These are phyloP conservation scores for Beris morrisii DNA, from an alignment of 2,888 invertebrate species.

Conservation along the genomic window DNA sequence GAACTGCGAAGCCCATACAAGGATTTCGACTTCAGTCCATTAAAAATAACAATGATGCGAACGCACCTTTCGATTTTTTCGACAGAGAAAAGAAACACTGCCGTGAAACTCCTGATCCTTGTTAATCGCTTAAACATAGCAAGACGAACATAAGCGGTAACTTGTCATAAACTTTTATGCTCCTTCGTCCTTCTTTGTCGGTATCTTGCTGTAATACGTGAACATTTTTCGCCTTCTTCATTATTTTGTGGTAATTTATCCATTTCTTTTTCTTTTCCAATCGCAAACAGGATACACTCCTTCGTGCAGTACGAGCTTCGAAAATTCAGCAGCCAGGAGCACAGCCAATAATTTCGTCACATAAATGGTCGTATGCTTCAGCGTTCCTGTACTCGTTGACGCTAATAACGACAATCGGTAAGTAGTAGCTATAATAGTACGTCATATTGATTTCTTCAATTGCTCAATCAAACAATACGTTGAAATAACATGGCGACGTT, in stretches of 20 bases:
- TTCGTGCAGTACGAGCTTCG: constrained; percentile 56
- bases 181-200: constrained; percentile 6
- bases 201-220: constrained; percentile 41
- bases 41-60: constrained; percentile 28
- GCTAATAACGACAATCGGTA: constrained; percentile 92
- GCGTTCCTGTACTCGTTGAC: constrained; percentile 92
- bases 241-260: background rate
- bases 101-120: no score
- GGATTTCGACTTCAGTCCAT: constrained; percentile 19
- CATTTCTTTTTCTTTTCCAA: constrained; percentile 4
- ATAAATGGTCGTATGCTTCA: constrained; percentile 88
- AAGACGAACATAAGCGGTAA: background rate
- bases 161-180: constrained; percentile 30
- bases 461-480: background rate
- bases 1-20: background rate
- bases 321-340: constrained; percentile 56
- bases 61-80: no score
- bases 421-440: constrained; percentile 51
- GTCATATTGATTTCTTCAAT: constrained; percentile 14
- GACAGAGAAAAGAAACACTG: no score
- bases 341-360: constrained; percentile 57
- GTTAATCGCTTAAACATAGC: no score
- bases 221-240: background rate
- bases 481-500: no score
- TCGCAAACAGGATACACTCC: constrained; percentile 51